phyloP scores from a whole-genome alignment of 2,888 invertebrate genomes.

The Philaethria dido region DNA sequence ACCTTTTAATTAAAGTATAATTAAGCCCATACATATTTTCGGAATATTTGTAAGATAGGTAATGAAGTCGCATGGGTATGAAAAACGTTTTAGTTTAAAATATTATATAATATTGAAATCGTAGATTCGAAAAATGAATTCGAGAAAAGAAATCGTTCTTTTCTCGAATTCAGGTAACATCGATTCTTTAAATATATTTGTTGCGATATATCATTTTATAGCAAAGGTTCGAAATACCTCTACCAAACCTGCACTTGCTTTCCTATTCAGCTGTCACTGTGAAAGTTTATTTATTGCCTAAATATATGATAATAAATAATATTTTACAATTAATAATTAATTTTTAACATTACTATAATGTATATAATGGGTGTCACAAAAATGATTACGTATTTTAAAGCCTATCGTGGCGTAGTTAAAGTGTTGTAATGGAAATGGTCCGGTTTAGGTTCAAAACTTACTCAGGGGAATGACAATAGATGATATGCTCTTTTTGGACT shows the following conservation, averaged over 20 bases:
- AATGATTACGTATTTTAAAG: background rate
- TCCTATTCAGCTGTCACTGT: slow-evolving; percentile 15
- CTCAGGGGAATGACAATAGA: background rate
- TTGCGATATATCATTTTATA: background rate
- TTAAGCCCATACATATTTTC: background rate
- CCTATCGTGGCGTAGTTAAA: background rate
- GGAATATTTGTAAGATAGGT: background rate
- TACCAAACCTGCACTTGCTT: background rate
- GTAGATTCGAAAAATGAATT: background rate
- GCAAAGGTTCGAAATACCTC: slow-evolving; percentile 4
- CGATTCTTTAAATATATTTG: background rate
- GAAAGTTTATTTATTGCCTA: slow-evolving; percentile 34
- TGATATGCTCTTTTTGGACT: too few species aligned
- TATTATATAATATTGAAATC: background rate
- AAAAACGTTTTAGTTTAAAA: background rate
- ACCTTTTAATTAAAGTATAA: slow-evolving; percentile 14
- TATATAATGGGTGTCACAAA: background rate
- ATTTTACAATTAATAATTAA: too few species aligned
- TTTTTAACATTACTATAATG: background rate
- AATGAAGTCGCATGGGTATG: background rate
- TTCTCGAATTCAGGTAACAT: background rate
- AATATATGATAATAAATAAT: slow-evolving; percentile 4
- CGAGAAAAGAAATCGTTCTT: background rate
- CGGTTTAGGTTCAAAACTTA: background rate
- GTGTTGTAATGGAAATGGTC: background rate